Evolutionary conservation across 2,888 invertebrate species (phyloP).

Genomic region (Metallyticus violacea): DNA sequence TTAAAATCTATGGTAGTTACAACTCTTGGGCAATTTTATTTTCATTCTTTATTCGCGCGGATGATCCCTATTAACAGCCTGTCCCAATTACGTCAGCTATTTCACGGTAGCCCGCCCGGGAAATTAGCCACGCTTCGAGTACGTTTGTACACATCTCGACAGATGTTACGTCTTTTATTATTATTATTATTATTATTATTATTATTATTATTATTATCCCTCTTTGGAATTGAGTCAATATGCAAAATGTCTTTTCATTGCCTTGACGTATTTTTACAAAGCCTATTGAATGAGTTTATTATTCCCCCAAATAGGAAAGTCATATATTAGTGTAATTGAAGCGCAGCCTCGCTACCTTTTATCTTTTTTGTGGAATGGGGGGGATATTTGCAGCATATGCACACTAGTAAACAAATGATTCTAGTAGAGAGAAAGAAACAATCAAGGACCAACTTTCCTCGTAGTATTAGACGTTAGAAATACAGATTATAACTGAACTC

Average conservation of each 20-base stretch:
- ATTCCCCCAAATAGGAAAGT: neutral
- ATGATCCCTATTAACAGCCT: neutral
- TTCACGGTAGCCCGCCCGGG: neutral
- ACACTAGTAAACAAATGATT: no score
- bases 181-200: neutral
- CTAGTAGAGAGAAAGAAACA: no score
- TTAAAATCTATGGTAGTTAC: no score
- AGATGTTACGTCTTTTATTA: neutral
- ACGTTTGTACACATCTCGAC: neutral
- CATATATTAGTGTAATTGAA: no score
- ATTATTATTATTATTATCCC: neutral
- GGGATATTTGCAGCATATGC: no score
- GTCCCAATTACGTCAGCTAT: neutral
- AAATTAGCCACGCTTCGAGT: neutral
- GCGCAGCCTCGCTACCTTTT: no score
- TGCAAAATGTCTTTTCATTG: neutral
- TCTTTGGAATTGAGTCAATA: neutral
- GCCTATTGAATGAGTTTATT: neutral
- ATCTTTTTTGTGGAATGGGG: no score
- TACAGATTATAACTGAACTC: no score
- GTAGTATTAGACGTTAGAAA: no score
- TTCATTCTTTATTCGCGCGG: neutral
- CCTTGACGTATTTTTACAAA: neutral
- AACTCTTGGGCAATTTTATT: neutral
- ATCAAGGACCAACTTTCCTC: no score